Conservation (phyloP, 2,113 vertebrate species). For the Ceyx melanurus region DNA sequence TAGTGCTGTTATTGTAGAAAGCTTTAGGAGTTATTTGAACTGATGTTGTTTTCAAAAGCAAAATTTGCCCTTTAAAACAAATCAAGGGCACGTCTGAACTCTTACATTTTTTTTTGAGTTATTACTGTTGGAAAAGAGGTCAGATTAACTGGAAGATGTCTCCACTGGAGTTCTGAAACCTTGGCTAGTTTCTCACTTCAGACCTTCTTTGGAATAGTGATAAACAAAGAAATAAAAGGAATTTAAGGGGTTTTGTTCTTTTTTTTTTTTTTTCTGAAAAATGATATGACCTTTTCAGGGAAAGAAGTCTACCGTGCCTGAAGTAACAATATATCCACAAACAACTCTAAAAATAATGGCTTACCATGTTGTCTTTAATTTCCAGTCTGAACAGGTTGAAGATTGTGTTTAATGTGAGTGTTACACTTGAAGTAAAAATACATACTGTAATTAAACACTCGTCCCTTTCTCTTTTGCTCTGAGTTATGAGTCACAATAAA, state of each 20-base stretch:
- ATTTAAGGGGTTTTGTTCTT: conserved; percentile 3
- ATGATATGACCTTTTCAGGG: conserved; percentile 41
- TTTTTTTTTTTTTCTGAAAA: not conserved
- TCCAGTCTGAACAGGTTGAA: not conserved
- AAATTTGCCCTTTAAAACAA: conserved; percentile 59
- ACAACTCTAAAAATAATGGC: conserved; percentile 22
- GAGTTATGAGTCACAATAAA: not conserved
- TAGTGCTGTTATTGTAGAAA: conserved; percentile 5
- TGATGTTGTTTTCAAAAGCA: conserved; percentile 65
- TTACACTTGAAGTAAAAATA: not conserved
- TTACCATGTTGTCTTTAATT: not conserved
- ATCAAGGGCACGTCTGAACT: conserved; percentile 53
- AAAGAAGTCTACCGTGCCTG: not conserved
- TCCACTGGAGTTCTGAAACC: conserved; percentile 54
- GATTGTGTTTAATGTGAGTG: not conserved
- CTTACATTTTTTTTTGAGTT: conserved; percentile 29
- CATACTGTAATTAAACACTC: not conserved
- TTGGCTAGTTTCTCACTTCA: conserved; percentile 44
- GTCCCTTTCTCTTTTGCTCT: not conserved
- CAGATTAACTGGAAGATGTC: conserved; percentile 54
- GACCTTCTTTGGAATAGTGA: conserved; percentile 29
- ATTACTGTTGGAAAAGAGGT: conserved; percentile 53
- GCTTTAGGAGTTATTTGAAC: conserved; percentile 29
- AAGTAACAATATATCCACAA: conserved; percentile 26
- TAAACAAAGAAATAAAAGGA: conserved; percentile 57